These are phyloP conservation scores for Corythornis leucogaster DNA, from an alignment of 2,797 vertebrate genomes.

Conservation along the genomic window DNA sequence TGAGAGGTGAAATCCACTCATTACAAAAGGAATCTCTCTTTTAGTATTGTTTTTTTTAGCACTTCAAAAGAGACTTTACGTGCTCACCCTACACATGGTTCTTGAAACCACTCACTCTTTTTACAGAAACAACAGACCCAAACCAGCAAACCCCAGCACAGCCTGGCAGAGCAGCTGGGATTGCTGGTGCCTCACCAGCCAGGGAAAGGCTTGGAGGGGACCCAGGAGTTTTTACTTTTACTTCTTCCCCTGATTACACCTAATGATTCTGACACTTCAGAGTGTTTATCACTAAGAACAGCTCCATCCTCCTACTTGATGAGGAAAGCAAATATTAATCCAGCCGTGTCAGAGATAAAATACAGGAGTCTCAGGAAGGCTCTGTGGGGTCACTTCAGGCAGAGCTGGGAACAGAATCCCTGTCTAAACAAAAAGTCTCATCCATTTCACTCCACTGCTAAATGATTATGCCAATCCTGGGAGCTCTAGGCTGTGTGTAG, in stretches of 20 bases:
- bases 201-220: background rate
- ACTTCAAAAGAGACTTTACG: background rate
- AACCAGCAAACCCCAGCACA: background rate
- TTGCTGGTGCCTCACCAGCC: background rate
- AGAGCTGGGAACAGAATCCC: background rate
- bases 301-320: background rate
- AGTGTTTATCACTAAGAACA: background rate
- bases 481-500: background rate
- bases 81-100: background rate
- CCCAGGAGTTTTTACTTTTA: background rate
- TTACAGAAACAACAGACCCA: background rate
- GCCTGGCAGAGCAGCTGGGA: background rate
- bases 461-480: background rate
- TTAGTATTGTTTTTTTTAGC: background rate
- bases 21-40: background rate
- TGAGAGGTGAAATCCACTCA: background rate
- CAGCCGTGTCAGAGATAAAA: background rate
- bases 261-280: background rate
- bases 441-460: background rate
- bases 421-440: conserved; percentile 49
- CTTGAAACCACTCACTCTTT: background rate
- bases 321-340: background rate
- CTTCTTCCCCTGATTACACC: background rate
- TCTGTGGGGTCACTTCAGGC: background rate
- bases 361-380: background rate